Conservation (phyloP, 2,797 vertebrate genomes). For the Diplodus puntazzo region DNA sequence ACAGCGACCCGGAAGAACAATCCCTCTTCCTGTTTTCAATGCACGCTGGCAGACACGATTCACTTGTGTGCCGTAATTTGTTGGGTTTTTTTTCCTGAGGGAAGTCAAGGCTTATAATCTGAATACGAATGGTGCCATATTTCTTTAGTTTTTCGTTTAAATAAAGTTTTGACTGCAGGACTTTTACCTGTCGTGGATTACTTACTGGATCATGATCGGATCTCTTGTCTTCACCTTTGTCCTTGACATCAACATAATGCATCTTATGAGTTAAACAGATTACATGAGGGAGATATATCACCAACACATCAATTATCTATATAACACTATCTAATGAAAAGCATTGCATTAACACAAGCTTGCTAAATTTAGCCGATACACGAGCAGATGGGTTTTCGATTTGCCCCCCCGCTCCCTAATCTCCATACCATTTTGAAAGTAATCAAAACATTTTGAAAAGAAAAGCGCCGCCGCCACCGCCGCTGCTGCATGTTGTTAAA, state of each 20-base stretch:
- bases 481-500: slow-evolving; percentile 38
- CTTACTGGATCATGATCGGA: too few relatives aligned
- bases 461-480: slow-evolving; percentile 13
- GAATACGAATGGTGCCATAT: too few relatives aligned
- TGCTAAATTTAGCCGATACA: slow-evolving; percentile 26
- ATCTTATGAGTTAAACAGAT: slow-evolving; percentile 3
- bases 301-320: slow-evolving; percentile 1
- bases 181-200: neutral
- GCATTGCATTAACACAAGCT: slow-evolving; percentile 29
- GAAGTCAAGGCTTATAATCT: too few relatives aligned
- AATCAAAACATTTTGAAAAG: slow-evolving; percentile 59
- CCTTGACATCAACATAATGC: slow-evolving; percentile 3
- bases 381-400: slow-evolving; percentile 55
- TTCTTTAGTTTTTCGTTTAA: too few relatives aligned
- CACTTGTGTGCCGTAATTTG: too few relatives aligned
- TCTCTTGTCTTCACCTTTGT: neutral
- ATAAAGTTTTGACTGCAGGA: neutral
- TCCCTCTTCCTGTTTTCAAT: too few relatives aligned
- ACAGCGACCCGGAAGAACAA: too few relatives aligned
- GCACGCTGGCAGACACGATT: too few relatives aligned
- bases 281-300: neutral
- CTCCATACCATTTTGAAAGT: slow-evolving; percentile 60
- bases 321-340: slow-evolving; percentile 42
- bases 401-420: slow-evolving; percentile 32
- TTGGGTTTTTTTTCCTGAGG: too few relatives aligned